Evolutionary conservation across 2,888 invertebrate genomes (phyloP).

Genomic region (Venustoraphidia nigricollis): DNA sequence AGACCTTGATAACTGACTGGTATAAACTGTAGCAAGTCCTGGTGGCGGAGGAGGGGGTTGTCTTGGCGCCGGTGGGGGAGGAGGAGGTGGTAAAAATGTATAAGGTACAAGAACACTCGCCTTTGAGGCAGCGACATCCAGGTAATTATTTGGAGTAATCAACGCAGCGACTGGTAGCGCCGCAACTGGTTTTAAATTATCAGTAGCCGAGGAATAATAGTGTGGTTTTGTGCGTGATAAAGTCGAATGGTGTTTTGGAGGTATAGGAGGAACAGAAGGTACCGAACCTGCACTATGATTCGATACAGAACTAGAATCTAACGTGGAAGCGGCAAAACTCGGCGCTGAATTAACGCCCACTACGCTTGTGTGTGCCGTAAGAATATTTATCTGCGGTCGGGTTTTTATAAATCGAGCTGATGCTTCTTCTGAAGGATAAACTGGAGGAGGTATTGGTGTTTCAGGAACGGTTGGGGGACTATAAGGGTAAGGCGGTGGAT

Average conservation of each 20-base stretch:
- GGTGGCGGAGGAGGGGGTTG: constrained; percentile 45
- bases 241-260: constrained; percentile 20
- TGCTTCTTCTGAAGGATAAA: constrained; percentile 50
- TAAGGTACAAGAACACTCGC: constrained; percentile 31
- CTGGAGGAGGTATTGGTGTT: constrained; percentile 38
- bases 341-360: constrained; percentile 46
- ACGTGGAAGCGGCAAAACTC: constrained; percentile 34
- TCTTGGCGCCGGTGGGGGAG: constrained; percentile 48
- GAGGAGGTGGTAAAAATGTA: constrained; percentile 39
- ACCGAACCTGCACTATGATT: constrained; percentile 13
- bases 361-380: constrained; percentile 60
- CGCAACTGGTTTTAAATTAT: constrained; percentile 30
- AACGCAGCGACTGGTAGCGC: constrained; percentile 31
- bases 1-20: constrained; percentile 50
- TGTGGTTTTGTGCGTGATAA: not conserved
- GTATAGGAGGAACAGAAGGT: constrained; percentile 22
- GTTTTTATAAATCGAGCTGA: constrained; percentile 63
- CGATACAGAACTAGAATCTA: constrained; percentile 9
- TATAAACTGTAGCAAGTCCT: constrained; percentile 55
- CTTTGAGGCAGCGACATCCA: constrained; percentile 42
- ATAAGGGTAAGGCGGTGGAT: constrained; percentile 52
- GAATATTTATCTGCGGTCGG: constrained; percentile 57
- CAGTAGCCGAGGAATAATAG: constrained; percentile 23
- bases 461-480: constrained; percentile 13
- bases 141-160: constrained; percentile 43